Evolutionary conservation across 2,888 invertebrate genomes (phyloP).

Genomic region (Drosophila percnosoma): DNA sequence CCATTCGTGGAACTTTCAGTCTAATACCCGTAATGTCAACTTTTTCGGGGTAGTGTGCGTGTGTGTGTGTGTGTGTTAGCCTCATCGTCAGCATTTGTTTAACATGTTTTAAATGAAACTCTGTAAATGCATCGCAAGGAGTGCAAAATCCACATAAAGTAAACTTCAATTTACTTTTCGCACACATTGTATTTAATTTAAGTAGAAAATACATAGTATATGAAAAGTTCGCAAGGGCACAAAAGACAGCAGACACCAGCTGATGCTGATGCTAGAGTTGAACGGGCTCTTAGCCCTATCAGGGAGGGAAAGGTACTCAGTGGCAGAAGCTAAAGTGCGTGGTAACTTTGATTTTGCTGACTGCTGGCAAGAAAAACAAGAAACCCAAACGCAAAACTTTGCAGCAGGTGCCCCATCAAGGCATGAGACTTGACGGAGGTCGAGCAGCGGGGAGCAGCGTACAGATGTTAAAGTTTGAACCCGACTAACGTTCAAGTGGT

Average conservation of each 20-base stretch:
- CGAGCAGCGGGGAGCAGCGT: slow-evolving; percentile 8
- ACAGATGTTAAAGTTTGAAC: slow-evolving; percentile 59
- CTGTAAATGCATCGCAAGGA: slow-evolving; percentile 36
- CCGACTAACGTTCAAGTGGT: slow-evolving; percentile 46
- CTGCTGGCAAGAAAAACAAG: slow-evolving; percentile 48
- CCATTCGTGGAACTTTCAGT: not conserved
- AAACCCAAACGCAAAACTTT: slow-evolving; percentile 59
- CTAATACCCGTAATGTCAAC: slow-evolving; percentile 47
- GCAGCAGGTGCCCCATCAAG: slow-evolving; percentile 69
- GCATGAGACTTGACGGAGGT: slow-evolving; percentile 12
- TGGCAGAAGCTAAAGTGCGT: slow-evolving; percentile 56
- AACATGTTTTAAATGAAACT: slow-evolving; percentile 65
- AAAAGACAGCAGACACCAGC: slow-evolving; percentile 35
- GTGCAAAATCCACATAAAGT: slow-evolving; percentile 69
- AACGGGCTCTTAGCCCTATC: slow-evolving; percentile 14
- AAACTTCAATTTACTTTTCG: slow-evolving; percentile 76
- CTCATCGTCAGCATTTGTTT: slow-evolving; percentile 54
- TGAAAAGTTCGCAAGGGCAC: slow-evolving; percentile 66
- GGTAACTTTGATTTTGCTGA: slow-evolving; percentile 72
- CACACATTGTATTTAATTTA: slow-evolving; percentile 80
- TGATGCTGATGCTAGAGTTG: slow-evolving; percentile 28
- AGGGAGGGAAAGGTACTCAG: slow-evolving; percentile 11
- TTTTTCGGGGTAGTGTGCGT: slow-evolving; percentile 26
- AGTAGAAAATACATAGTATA: slow-evolving; percentile 68
- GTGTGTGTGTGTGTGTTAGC: slow-evolving; percentile 20